Base-by-base conservation (phyloP, 2,113 vertebrate genomes). In the Trematocara stigmaticum region DNA sequence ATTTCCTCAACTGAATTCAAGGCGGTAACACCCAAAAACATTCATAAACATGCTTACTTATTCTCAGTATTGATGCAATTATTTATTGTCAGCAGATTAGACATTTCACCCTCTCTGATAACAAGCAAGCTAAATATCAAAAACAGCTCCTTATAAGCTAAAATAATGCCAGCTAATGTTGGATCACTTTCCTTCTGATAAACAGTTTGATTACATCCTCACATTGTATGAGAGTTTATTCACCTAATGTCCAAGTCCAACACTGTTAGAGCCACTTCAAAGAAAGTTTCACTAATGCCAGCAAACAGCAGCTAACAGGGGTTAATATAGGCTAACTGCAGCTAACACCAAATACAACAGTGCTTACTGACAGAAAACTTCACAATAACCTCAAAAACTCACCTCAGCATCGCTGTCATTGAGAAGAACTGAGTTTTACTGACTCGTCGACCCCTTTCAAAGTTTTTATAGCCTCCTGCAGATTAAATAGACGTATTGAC, bases 291-390 rank as follows among this genome's bases (percentile, higher is more conserved):
- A 66, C 35, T 40, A 66, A 66, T 40, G 35, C 35, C 1, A 7
- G 35, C 35, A 40, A 66, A 66, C 35, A 66, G 61, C 0, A 66
- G 61, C 61, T 66, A 66, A 40, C 61, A 66, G 61, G 6, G 18
- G 61, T 35, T 66, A 66, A 66, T 40, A 40, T 7, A 7, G 35
- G 61, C 35, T 66, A 66, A 40, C 61, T 40, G 61, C 61, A 40
- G 61, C 4, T 20, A 66, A 66, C 10, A 66, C 6, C 61, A 66
- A 66, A 66, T 40, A 20, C n/a, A 66, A 20, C n/a, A 8, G 61
- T 20, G 35, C 35, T 66, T 40, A 40, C 61, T 11, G 4, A 66
- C 61, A 66, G 61, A 40, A 66, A 66, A 20, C 18, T 7, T 66
- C 61, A 66, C 18, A 40, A 40, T 40, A 66, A 12, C 61, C 61